Conservation (phyloP, 2,888 invertebrate genomes). For the Rhaphigaster nebulosa region DNA sequence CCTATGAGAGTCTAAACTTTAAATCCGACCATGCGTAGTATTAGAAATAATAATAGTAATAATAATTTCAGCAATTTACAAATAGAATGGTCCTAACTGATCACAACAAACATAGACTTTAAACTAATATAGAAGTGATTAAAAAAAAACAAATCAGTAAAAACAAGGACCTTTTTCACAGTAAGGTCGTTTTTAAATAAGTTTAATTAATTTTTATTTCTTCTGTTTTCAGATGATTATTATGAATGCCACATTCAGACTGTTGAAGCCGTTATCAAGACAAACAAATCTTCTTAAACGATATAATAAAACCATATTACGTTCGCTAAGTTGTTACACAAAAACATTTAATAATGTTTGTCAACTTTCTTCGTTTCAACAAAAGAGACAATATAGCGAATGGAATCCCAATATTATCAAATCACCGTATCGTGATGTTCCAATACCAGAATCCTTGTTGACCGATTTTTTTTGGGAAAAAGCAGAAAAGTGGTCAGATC, state of each 20-base stretch:
- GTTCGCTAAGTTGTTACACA: background rate
- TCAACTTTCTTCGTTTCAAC: background rate
- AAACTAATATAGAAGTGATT: too few species aligned
- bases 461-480: slow-evolving; percentile 77
- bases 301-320: slow-evolving; percentile 40
- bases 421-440: slow-evolving; percentile 64
- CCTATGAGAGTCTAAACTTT: too few species aligned
- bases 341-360: background rate
- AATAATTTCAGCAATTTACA: too few species aligned
- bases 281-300: slow-evolving; percentile 31
- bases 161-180: too few species aligned
- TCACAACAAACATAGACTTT: too few species aligned
- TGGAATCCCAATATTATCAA: slow-evolving; percentile 61
- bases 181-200: background rate
- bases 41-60: too few species aligned
- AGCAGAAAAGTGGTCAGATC: slow-evolving; percentile 76
- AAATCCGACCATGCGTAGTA: too few species aligned
- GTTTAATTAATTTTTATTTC: background rate
- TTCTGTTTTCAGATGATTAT: slow-evolving; percentile 11
- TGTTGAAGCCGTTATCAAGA: slow-evolving; percentile 14
- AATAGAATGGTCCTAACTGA: too few species aligned
- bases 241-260: slow-evolving; percentile 25
- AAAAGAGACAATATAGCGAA: background rate
- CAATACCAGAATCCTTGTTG: slow-evolving; percentile 68
- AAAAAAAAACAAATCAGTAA: too few species aligned